phyloP scores from a whole-genome alignment of 2,113 vertebrate species.

The Pterocles orientalis region DNA sequence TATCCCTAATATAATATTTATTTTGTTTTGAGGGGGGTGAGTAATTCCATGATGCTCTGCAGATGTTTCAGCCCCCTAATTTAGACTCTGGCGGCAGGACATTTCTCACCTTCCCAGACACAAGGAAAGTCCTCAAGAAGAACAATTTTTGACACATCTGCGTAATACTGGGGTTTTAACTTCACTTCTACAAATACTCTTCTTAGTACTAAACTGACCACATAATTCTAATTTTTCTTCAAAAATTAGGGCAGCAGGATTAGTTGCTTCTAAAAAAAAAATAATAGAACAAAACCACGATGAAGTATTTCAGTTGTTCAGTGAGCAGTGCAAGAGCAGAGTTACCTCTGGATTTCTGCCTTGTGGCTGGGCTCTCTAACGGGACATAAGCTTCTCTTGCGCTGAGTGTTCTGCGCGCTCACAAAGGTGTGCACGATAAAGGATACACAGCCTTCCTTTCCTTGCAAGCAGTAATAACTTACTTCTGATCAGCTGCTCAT shows the following conservation, averaged over 20 bases:
- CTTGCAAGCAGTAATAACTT: not conserved
- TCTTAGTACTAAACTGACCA: not conserved
- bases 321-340: not conserved
- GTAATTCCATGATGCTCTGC: not conserved
- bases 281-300: not conserved
- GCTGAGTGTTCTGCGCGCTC: not conserved
- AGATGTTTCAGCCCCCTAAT: not conserved
- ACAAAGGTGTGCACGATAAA: accelerated
- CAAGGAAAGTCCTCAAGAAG: not conserved
- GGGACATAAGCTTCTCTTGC: not conserved
- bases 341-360: not conserved
- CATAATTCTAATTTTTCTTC: not conserved
- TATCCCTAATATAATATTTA: not conserved
- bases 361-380: not conserved
- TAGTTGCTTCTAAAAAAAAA: not conserved
- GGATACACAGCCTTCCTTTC: not conserved
- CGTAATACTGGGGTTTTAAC: not conserved
- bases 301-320: not conserved
- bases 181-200: not conserved
- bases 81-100: not conserved
- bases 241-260: not conserved
- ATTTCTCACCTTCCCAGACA: constrained; percentile 34
- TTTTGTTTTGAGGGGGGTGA: not conserved
- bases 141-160: not conserved
- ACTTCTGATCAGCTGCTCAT: not conserved